A percentile compares a stretch with the other conserved stretches of the same genome.
Evolutionary conservation across 1,140 invertebrate genomes (phyloP).

Genomic region (Arctopsyche grandis): DNA sequence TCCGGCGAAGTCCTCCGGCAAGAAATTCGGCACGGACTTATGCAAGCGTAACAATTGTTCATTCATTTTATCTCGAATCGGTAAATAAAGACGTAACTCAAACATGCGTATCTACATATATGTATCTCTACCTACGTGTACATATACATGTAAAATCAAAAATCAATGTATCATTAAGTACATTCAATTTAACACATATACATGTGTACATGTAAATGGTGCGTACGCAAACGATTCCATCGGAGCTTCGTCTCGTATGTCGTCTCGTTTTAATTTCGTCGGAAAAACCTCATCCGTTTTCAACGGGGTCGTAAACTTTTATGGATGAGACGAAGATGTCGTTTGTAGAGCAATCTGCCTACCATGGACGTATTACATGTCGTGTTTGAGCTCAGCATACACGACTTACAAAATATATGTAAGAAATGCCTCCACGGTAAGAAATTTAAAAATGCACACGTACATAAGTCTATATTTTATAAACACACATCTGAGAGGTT

Average conservation of each 20-base stretch:
- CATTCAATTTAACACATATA: too few species aligned
- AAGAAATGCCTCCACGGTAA: too few species aligned
- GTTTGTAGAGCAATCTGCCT: conserved; percentile 38
- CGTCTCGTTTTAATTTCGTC: conserved; percentile 21
- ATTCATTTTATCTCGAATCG: neutral
- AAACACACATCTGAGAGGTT: too few species aligned
- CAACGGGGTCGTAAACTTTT: conserved; percentile 41
- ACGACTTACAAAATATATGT: too few species aligned
- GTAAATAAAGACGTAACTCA: neutral
- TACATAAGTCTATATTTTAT: too few species aligned
- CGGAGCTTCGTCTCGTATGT: neutral
- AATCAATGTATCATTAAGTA: neutral
- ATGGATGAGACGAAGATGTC: conserved; percentile 19
- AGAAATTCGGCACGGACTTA: neutral
- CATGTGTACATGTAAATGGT: too few species aligned
- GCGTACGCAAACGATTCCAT: neutral
- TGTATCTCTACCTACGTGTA: neutral
- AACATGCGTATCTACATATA: neutral
- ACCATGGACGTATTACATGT: conserved; percentile 21
- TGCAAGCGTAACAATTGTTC: neutral
- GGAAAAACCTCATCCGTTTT: conserved; percentile 19
- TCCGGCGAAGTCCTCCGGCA: neutral
- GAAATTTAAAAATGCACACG: too few species aligned
- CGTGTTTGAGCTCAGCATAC: too few species aligned
- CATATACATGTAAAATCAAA: neutral